These are phyloP conservation scores for Chaenocephalus aceratus DNA, from an alignment of 2,113 vertebrate species.

Conservation along the genomic window DNA sequence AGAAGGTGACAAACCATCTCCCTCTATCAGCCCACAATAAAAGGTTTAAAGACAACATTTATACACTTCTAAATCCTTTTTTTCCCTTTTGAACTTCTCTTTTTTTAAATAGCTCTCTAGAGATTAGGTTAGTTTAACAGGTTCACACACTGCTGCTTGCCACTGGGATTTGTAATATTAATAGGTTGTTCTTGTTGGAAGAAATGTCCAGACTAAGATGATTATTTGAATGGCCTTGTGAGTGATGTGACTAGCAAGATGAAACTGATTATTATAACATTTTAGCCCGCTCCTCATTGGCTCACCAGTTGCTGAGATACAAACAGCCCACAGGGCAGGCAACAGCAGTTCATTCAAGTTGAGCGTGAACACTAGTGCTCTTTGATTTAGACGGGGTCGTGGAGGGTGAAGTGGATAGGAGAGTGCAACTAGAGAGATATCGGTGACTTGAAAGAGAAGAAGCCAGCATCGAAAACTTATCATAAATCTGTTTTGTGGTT, in stretches of 20 bases:
- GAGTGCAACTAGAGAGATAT: conserved; percentile 49
- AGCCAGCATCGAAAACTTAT: conserved; percentile 60
- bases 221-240: conserved; percentile 13
- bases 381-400: conserved; percentile 71
- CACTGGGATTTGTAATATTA: not conserved
- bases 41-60: not conserved
- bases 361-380: conserved; percentile 66
- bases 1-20: not conserved
- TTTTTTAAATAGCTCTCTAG: not conserved
- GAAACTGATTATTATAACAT: conserved; percentile 64
- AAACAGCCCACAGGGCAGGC: conserved; percentile 63
- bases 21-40: not conserved
- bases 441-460: conserved; percentile 67
- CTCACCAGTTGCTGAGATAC: conserved; percentile 62
- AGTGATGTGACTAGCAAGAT: conserved; percentile 50
- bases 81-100: not conserved
- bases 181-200: not conserved
- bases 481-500: conserved; percentile 71
- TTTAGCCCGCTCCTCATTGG: conserved; percentile 49
- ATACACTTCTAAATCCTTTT: not conserved
- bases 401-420: conserved; percentile 62
- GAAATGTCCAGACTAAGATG: not conserved
- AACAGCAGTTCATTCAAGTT: conserved; percentile 75
- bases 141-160: not conserved
- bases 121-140: not conserved